A percentile compares a stretch with the other conserved stretches of the same genome.
Conservation (phyloP, 37 sponge, comb jelly and placozoan species). For the Corticium candelabrum region DNA sequence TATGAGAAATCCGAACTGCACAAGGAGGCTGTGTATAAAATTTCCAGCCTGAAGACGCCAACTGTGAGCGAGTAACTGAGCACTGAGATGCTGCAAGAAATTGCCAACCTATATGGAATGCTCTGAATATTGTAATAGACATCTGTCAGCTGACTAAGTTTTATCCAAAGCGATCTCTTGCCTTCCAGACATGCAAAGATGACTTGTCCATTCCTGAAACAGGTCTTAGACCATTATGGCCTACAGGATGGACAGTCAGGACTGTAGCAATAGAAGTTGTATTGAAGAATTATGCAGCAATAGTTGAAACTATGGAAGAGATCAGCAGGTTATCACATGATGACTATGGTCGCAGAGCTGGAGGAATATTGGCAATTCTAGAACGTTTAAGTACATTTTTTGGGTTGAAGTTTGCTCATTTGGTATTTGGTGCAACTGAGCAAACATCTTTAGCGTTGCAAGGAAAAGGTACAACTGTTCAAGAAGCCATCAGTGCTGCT, state of each 20-base stretch:
- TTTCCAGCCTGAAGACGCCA: too few relatives aligned
- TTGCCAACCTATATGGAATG: constrained; percentile 14
- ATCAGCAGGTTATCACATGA: constrained; percentile 34
- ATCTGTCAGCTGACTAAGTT: constrained; percentile 21
- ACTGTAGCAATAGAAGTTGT: constrained; percentile 35
- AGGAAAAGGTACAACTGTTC: constrained; percentile 13
- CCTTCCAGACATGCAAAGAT: constrained; percentile 15
- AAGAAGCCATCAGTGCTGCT: constrained; percentile 38
- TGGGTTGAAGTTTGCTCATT: constrained; percentile 49
- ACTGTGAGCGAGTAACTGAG: too few relatives aligned
- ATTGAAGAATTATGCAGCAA: constrained; percentile 18
- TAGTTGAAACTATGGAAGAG: constrained; percentile 33
- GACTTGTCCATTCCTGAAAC: constrained; percentile 15
- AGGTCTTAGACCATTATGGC: constrained; percentile 26
- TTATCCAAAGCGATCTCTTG: constrained; percentile 31
- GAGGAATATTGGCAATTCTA: constrained; percentile 23
- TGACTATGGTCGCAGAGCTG: constrained; percentile 36
- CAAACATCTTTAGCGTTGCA: constrained; percentile 33
- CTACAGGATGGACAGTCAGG: constrained; percentile 47
- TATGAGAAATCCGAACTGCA: background rate
- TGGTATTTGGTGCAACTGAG: constrained; percentile 43
- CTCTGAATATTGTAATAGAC: constrained; percentile 30
- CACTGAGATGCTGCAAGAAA: constrained; percentile 21
- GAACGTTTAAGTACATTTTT: constrained; percentile 39
- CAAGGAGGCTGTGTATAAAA: too few relatives aligned